phyloP scores from a whole-genome alignment of 2,888 invertebrate genomes.

The Metellina segmentata region DNA sequence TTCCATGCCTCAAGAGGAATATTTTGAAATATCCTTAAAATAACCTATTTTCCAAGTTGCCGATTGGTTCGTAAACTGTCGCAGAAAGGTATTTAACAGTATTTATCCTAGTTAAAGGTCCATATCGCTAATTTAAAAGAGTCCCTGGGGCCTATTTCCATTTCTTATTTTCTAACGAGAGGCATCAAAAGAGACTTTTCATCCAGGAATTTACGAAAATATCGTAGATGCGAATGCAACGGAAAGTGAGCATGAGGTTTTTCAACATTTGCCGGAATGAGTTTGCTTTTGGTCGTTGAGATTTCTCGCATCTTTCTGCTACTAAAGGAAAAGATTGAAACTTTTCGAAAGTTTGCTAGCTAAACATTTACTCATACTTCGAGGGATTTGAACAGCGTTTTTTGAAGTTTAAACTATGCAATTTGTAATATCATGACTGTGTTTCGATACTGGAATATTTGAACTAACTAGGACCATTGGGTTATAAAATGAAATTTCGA shows the following conservation, averaged over 20 bases:
- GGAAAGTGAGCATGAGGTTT: not conserved
- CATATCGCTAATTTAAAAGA: conserved; percentile 23
- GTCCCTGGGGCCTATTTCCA: conserved; percentile 46
- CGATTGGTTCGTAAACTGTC: too few species aligned
- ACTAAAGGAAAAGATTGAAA: too few species aligned
- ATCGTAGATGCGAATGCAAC: not conserved
- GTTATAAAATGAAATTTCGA: not conserved
- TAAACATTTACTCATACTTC: too few species aligned
- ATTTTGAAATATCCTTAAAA: too few species aligned
- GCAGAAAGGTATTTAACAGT: conserved; percentile 30
- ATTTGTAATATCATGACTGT: not conserved
- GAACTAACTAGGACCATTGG: not conserved
- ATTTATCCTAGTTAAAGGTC: conserved; percentile 36
- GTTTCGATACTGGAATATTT: not conserved
- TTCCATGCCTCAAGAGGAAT: too few species aligned
- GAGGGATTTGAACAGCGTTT: not conserved
- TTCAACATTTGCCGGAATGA: not conserved
- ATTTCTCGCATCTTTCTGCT: not conserved
- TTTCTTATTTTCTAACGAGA: conserved; percentile 23
- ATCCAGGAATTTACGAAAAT: not conserved
- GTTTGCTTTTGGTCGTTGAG: not conserved
- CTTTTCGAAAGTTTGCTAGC: too few species aligned
- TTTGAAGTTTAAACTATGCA: not conserved
- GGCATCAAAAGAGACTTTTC: conserved; percentile 12
- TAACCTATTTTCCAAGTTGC: too few species aligned